Base-by-base conservation (phyloP, 2,797 vertebrate species). In the Pelobates cultripes region DNA sequence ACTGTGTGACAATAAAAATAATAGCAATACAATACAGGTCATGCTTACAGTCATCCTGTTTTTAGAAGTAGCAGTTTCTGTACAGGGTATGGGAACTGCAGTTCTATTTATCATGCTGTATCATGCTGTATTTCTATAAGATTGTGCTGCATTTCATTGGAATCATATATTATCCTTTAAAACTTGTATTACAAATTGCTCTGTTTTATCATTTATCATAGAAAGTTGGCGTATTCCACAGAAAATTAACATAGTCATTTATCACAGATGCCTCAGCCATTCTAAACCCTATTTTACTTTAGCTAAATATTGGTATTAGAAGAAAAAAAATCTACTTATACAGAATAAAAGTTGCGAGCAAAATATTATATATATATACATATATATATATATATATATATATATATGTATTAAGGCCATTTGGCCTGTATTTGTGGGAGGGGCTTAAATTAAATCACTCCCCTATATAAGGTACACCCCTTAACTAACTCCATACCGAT, bases 131-230 rank as follows among this genome's bases (percentile, higher is more conserved):
- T 91, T 87, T 89, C 71, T 86, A 85, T 87, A 86, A 85, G 86
- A 83, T 85, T 91, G 86, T 86, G 86, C 91, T 88, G 80, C 73
- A 73, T 80, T 83, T 83, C 87, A 90, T 88, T 91, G 85, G 85
- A 92, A 91, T 92, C 92, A 92, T 93, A 93, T 92, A 89, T 91
- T 90, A 90, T 88, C 51, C 17, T 89, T 88, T 89, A 89, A 90
- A 89, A 71, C 80, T 88, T 89, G 85, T 80, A 83, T 88, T 86
- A 77, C 70, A 86, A 88, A 88, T 86, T 70, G 86, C 44, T 60
- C 51, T 43, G 74, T 42, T 2, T 72, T 67, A 70, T 70, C 80
- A 82, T 82, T 82, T 67, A 82, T 82, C 80, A 72, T 66, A 55
- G 14, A 13, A 77, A 77, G 66, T 68, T 77, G 69, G 77, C 64